Conservation (phyloP, 2,113 vertebrate species). For the Hypocryptadius cinnamomeus region DNA sequence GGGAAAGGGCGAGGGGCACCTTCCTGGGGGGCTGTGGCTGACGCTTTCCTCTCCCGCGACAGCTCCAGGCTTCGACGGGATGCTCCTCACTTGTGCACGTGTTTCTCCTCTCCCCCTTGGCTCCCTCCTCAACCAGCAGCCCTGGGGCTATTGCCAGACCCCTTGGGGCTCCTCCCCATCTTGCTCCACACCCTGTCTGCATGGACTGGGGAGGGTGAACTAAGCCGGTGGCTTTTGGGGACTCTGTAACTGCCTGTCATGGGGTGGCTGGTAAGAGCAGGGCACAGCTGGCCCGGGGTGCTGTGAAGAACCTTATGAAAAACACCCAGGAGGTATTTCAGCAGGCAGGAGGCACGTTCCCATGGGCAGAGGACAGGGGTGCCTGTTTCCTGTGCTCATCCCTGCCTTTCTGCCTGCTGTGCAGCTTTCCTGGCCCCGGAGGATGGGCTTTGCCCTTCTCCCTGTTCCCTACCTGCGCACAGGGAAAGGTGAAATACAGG, state of each 20-base stretch:
- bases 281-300: background rate
- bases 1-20: background rate
- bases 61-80: background rate
- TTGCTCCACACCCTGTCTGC: background rate
- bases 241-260: background rate
- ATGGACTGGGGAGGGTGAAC: fast-evolving
- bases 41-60: background rate
- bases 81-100: fast-evolving
- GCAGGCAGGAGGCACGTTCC: background rate
- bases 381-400: background rate
- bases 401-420: fast-evolving
- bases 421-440: background rate
- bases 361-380: background rate
- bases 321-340: background rate
- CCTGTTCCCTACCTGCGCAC: background rate
- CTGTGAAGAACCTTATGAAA: background rate
- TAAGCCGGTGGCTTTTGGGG: background rate
- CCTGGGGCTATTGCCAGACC: background rate
- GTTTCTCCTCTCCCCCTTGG: background rate
- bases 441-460: background rate
- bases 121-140: background rate
- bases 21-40: background rate
- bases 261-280: background rate
- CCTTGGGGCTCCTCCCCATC: background rate
- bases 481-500: background rate